Evolutionary conservation across 2,888 invertebrate genomes (phyloP).

Genomic region (Tortricodes alternella): DNA sequence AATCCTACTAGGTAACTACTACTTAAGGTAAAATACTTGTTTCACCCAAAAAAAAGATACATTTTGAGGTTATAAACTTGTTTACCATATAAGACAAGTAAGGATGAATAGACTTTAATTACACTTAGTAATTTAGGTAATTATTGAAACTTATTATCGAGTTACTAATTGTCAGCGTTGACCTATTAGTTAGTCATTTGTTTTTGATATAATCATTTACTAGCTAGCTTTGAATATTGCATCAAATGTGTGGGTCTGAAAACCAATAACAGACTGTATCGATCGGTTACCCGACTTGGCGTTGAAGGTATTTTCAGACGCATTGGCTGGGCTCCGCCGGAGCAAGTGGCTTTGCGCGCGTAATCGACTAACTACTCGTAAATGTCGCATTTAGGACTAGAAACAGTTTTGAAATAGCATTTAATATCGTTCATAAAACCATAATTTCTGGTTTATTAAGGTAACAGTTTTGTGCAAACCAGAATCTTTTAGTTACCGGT

Average conservation of each 20-base stretch:
- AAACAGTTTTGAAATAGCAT: too few species aligned
- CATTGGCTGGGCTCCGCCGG: conserved; percentile 53
- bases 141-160: conserved; percentile 1
- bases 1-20: too few species aligned
- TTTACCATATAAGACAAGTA: too few species aligned
- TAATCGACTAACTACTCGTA: conserved; percentile 53
- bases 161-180: not conserved
- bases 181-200: not conserved
- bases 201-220: not conserved
- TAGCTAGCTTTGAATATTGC: not conserved
- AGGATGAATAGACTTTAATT: too few species aligned
- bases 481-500: too few species aligned
- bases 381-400: conserved; percentile 37
- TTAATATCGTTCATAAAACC: too few species aligned
- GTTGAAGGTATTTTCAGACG: conserved; percentile 52
- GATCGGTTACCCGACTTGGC: conserved; percentile 51
- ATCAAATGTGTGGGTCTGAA: not conserved
- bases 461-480: too few species aligned
- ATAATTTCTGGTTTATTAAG: too few species aligned
- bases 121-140: too few species aligned
- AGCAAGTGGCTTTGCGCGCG: conserved; percentile 56
- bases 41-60: too few species aligned
- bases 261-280: conserved; percentile 44
- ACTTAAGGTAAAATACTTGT: too few species aligned
- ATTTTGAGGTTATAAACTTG: too few species aligned